Percentiles rank a stretch among this genome's conserved stretches.
Evolutionary conservation across 2,888 invertebrate genomes (phyloP).

Genomic region (Micropterix aruncella): DNA sequence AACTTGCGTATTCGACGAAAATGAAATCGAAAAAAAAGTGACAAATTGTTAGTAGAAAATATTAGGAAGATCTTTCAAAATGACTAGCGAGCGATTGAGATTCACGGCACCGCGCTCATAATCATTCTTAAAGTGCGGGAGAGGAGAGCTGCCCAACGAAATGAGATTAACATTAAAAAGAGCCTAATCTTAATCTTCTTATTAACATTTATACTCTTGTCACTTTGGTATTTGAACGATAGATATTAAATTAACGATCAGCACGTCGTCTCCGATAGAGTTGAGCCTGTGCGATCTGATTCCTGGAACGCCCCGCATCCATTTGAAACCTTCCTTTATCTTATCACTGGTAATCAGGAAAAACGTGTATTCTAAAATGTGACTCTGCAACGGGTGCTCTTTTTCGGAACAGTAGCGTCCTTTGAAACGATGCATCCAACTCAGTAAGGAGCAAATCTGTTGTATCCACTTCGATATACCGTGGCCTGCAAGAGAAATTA

Average conservation of each 20-base stretch:
- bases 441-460: slow-evolving; percentile 89
- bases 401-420: slow-evolving; percentile 16
- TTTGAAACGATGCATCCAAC: slow-evolving; percentile 14
- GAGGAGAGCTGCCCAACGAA: background rate
- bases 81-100: background rate
- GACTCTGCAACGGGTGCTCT: background rate
- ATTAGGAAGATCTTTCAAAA: background rate
- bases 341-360: background rate
- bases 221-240: background rate
- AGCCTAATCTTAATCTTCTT: background rate
- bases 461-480: slow-evolving; percentile 87
- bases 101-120: too few species aligned
- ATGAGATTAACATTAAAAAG: background rate
- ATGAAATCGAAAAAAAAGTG: background rate
- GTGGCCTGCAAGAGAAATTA: slow-evolving; percentile 54
- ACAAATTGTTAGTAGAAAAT: background rate
- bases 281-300: too few species aligned
- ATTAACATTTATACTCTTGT: background rate
- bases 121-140: too few species aligned
- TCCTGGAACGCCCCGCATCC: background rate
- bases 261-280: background rate
- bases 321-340: background rate
- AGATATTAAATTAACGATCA: background rate
- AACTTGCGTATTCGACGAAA: background rate
- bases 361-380: background rate